Evolutionary conservation across 1,140 invertebrate species (phyloP), one percentile per base, ranked within the genome.

Genomic region (Bombus pascuorum): DNA sequence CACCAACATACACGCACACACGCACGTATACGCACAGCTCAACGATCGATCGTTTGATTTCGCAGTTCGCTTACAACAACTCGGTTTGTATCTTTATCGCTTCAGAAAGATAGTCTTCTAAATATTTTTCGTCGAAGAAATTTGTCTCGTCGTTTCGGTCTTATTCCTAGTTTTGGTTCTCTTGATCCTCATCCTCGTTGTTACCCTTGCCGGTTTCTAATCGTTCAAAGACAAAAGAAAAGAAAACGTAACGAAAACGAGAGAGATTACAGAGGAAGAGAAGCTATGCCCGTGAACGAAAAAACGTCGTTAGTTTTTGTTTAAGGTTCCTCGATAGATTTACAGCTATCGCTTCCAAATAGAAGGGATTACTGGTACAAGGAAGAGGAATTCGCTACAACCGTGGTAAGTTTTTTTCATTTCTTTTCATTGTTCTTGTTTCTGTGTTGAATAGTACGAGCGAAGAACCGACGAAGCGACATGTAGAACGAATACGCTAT

Each of bases 241-340:
- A n/a, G 59, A 5, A 3, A n/a, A n/a, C 59, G 28, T 62, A n/a
- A n/a, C 25, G 25, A 87, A 39, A 73, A 22, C 25, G 28, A 53
- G 10, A 25, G 32, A n/a, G 39, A 73, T 34, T 8, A 68, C 32
- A 32, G 65, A 44, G 87, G 68, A 68, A 44, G 57, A 39, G 47
- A 83, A 86, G 44, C 66, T 77, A 87, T 86, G 86, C 83, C 70
- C 39, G 83, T 90, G 82, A 77, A 84, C 81, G 88, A 68, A 74
- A 76, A 70, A 13, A 47, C 70, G 25, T 65, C 25, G 53, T 70
- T 75, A 71, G 62, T 77, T 59, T 80, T 77, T 70, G 70, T 81
- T 53, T 90, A 87, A 79, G 62, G 86, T 53, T 59, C 25, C 62
- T 34, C 59, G 81, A 73, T 73, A 53, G 13, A 73, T 22, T 53